phyloP scores from a whole-genome alignment of 2,797 vertebrate genomes.

The Chiloscyllium punctatum region DNA sequence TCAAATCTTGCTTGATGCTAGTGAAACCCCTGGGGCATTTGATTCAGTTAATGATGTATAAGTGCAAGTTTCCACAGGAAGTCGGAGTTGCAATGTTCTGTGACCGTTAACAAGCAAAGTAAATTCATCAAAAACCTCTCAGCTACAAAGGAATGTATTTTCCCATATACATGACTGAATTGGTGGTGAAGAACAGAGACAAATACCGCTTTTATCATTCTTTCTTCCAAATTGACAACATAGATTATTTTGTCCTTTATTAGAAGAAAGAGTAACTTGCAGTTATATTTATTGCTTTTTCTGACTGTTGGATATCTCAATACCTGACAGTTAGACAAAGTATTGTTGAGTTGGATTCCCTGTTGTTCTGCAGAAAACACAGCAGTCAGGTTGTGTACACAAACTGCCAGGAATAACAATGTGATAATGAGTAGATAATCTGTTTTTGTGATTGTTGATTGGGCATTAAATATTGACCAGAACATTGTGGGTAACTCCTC shows the following conservation, averaged over 20 bases:
- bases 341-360: neutral
- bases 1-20: neutral
- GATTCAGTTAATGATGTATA: neutral
- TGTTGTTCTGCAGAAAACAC: neutral
- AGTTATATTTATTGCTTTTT: neutral
- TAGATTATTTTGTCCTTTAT: neutral
- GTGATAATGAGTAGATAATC: neutral
- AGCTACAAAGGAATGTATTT: neutral
- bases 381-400: neutral
- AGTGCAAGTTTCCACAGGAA: neutral
- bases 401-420: neutral
- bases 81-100: neutral
- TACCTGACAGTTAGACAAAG: neutral
- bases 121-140: neutral
- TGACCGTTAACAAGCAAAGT: neutral
- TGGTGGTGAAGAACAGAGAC: neutral
- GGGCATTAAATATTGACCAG: neutral
- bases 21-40: neutral
- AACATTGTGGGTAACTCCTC: neutral
- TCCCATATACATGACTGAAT: neutral
- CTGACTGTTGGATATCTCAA: neutral
- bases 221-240: neutral
- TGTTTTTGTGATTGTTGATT: neutral
- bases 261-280: neutral
- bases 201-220: neutral